Base-by-base conservation (phyloP, 2,888 invertebrate species). In the Calliphora vomitoria region DNA sequence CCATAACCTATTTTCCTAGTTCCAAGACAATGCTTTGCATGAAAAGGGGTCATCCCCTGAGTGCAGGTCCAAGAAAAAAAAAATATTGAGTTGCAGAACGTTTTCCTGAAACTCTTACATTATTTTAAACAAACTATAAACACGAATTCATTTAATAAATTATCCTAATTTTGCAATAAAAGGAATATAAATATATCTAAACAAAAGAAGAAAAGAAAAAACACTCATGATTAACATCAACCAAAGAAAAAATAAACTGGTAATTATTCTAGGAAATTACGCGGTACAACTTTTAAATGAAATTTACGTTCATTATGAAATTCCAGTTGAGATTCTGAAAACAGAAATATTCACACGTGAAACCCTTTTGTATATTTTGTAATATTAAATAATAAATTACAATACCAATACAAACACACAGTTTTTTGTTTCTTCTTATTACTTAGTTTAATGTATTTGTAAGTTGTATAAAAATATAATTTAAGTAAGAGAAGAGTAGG, bases 321-420 rank as follows among this genome's bases (percentile, higher is more conserved):
- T 85, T 85, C 62, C 69, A 74, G 71, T 69, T 60, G 68, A 60
- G 60, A 60, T 82, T 81, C 76, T 81, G 58, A 10, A 72, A 80
- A 74, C 20, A 55, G 79, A 81, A 75, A 85, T 38, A 58, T 64
- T 81, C 81, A 64, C 85, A 81, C 71, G 85, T 81, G 76, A 85
- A 85, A 76, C 81, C 80, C 85, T 76, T 79, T 75, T 82, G 55
- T 82, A 69, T 18, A 64, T 53, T 76, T 76, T 64, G 25, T 50
- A 62, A 75, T 35, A 75, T 53, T 18, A 71, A 64, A 75, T 64
- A 69, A 62, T 69, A 69, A 80, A 80, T 80, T 55, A 44, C 13
- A 62, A 35, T 55, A 71, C 62, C 47, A 38, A 64, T 3, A 38
- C 35, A 38, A 20, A 58, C 15, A 53, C n/a, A 5, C n/a, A 55